These are phyloP conservation scores for Trachelus troglodyta DNA, from an alignment of 2,888 invertebrate genomes.

Conservation along the genomic window DNA sequence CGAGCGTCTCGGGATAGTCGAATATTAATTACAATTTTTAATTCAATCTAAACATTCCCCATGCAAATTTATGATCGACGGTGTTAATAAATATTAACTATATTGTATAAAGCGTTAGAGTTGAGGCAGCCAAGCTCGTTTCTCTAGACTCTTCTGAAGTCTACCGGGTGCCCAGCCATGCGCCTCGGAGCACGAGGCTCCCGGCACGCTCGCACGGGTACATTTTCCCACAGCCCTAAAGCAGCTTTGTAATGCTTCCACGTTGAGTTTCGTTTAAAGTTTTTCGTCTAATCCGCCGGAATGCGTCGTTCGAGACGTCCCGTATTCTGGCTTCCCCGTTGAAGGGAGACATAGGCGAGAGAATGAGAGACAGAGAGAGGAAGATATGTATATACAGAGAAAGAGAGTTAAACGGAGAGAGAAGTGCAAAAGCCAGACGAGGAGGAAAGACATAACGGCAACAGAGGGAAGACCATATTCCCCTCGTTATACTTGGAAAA, in stretches of 20 bases:
- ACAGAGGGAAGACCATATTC: not conserved
- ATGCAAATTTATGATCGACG: slow-evolving; percentile 20
- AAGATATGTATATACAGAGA: not conserved
- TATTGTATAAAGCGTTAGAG: slow-evolving; percentile 9
- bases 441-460: not conserved
- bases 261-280: slow-evolving; percentile 44
- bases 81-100: slow-evolving; percentile 20
- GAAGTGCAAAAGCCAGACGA: not conserved
- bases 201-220: slow-evolving; percentile 8
- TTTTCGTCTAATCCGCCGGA: slow-evolving; percentile 45
- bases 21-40: slow-evolving; percentile 20
- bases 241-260: slow-evolving; percentile 40
- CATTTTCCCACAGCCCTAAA: slow-evolving; percentile 17
- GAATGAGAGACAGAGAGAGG: not conserved
- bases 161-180: slow-evolving; percentile 7
- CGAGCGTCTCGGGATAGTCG: not conserved
- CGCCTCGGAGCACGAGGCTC: slow-evolving; percentile 7
- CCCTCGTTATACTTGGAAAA: not conserved
- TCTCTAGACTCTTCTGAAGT: slow-evolving; percentile 8
- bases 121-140: slow-evolving; percentile 5
- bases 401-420: not conserved
- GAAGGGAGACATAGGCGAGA: not conserved
- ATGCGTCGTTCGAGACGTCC: slow-evolving; percentile 33
- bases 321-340: slow-evolving; percentile 4
- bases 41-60: slow-evolving; percentile 10